A percentile compares a stretch with the other conserved stretches of the same genome.
These are phyloP conservation scores for Furcula furcula DNA, from an alignment of 2,888 invertebrate species.

Conservation along the genomic window DNA sequence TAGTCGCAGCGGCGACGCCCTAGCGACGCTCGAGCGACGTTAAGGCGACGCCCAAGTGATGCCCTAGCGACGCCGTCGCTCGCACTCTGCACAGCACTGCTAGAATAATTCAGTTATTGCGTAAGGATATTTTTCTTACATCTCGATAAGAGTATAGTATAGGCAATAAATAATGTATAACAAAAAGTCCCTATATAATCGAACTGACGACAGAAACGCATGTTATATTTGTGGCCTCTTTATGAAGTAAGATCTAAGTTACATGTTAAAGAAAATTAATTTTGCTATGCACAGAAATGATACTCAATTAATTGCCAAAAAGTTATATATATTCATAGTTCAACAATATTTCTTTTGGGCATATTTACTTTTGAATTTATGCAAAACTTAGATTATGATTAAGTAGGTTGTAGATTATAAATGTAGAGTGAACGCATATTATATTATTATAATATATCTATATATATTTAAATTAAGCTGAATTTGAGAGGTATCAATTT, in stretches of 20 bases:
- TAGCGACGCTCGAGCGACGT: slow-evolving; percentile 6
- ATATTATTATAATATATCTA: slow-evolving; percentile 75
- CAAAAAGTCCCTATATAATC: slow-evolving; percentile 81
- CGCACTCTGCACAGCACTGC: slow-evolving; percentile 78
- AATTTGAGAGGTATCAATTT: slow-evolving; percentile 82
- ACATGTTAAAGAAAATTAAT: slow-evolving; percentile 81
- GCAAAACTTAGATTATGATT: slow-evolving; percentile 80
- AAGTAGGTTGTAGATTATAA: slow-evolving; percentile 81
- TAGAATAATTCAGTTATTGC: slow-evolving; percentile 78
- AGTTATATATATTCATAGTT: slow-evolving; percentile 82
- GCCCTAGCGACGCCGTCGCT: slow-evolving; percentile 47
- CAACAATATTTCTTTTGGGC: slow-evolving; percentile 82
- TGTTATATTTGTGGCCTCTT: slow-evolving; percentile 82
- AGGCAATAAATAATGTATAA: slow-evolving; percentile 79
- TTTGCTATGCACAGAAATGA: slow-evolving; percentile 83
- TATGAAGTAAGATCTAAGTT: slow-evolving; percentile 81
- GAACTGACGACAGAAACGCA: slow-evolving; percentile 81
- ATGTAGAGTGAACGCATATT: slow-evolving; percentile 80
- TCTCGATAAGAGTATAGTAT: slow-evolving; percentile 76
- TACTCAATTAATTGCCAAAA: slow-evolving; percentile 84
- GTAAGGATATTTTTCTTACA: slow-evolving; percentile 80
- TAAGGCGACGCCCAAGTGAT: slow-evolving; percentile 20
- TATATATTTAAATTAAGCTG: slow-evolving; percentile 78
- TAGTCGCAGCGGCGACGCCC: slow-evolving; percentile 13
- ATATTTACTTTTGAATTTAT: slow-evolving; percentile 81